phyloP scores from a whole-genome alignment of 2,113 vertebrate species.

The Peromyscus maniculatus region DNA sequence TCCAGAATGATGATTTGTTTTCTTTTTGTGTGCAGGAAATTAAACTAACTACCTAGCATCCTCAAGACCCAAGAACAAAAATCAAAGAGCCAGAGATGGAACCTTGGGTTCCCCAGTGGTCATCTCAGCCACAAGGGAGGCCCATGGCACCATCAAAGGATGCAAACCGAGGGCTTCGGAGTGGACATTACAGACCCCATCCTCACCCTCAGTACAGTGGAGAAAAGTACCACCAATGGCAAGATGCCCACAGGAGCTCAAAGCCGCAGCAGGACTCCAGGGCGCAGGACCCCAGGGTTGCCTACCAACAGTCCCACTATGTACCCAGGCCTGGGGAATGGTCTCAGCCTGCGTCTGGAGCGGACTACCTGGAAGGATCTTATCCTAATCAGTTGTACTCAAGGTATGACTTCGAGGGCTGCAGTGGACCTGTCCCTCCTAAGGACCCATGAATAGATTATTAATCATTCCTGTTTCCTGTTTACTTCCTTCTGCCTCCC shows the following conservation, averaged over 20 bases:
- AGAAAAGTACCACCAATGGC: slow-evolving; percentile 70
- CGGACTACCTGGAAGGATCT: slow-evolving; percentile 9
- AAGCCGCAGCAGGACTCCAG: slow-evolving; percentile 65
- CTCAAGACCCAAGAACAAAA: not conserved
- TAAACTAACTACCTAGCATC: slow-evolving; percentile 44
- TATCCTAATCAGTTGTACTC: slow-evolving; percentile 1
- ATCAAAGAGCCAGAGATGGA: slow-evolving; percentile 82
- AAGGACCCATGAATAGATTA: fast-evolving
- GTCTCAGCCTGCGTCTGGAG: not conserved
- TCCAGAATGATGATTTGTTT: not conserved
- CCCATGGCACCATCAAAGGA: not conserved
- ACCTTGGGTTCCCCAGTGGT: slow-evolving; percentile 68
- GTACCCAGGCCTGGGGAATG: not conserved
- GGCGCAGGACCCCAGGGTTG: not conserved
- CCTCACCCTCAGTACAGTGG: slow-evolving; percentile 38
- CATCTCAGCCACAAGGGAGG: not conserved
- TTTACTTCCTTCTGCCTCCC: not conserved
- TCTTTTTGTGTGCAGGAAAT: slow-evolving; percentile 69
- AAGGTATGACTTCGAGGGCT: slow-evolving; percentile 81
- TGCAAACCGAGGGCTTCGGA: not conserved
- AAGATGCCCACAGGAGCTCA: slow-evolving; percentile 41
- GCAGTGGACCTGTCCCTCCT: not conserved
- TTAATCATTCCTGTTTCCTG: not conserved
- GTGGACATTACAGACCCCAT: fast-evolving
- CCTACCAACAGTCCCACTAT: not conserved